These are phyloP conservation scores for Misgurnus mizolepis DNA, from an alignment of 2,113 vertebrate species.

Conservation along the genomic window DNA sequence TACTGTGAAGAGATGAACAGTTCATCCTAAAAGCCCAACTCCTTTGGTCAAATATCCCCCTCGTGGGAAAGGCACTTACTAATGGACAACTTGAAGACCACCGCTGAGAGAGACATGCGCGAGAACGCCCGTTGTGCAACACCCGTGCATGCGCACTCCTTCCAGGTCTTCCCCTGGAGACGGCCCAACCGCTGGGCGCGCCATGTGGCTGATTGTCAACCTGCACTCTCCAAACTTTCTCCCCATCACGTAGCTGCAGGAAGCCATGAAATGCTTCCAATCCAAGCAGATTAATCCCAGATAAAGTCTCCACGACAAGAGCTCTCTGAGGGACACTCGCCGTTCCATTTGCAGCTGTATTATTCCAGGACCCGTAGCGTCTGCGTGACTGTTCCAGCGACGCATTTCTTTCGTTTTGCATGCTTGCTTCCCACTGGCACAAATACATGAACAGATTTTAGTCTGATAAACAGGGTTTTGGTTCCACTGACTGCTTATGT, in stretches of 20 bases:
- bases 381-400: constrained; percentile 37
- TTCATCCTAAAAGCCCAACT: constrained; percentile 22
- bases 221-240: background rate
- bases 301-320: constrained; percentile 37
- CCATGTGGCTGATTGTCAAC: constrained; percentile 42
- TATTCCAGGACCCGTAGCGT: constrained; percentile 44
- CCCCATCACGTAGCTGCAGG: constrained; percentile 29
- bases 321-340: constrained; percentile 46
- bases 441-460: constrained; percentile 55
- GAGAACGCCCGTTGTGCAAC: background rate
- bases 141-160: background rate
- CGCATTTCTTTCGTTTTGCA: constrained; percentile 20
- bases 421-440: constrained; percentile 50
- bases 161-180: constrained; percentile 8
- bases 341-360: constrained; percentile 43
- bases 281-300: constrained; percentile 47
- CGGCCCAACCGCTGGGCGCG: constrained; percentile 12
- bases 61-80: constrained; percentile 35
- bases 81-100: constrained; percentile 30
- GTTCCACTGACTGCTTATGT: constrained; percentile 45
- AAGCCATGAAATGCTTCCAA: constrained; percentile 14
- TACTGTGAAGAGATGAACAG: background rate
- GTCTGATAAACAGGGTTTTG: constrained; percentile 45
- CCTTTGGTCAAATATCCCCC: constrained; percentile 31
- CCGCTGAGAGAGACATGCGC: constrained; percentile 26